Base-by-base conservation (phyloP, 2,888 invertebrate genomes). In the Drosophila infuscata region DNA sequence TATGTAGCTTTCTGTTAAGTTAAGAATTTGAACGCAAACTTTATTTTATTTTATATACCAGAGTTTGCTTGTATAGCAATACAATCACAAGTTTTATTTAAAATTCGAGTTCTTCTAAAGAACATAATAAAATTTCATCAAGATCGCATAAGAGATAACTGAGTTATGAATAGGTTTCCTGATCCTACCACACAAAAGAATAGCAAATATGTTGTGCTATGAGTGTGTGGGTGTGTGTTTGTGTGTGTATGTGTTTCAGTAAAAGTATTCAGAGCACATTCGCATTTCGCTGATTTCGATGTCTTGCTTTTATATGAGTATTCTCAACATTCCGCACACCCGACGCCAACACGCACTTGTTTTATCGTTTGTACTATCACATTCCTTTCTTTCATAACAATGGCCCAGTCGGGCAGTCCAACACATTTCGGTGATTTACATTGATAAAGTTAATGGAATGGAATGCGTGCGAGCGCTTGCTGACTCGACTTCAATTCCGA, bases 381-480 rank as follows among this genome's bases (percentile, higher is more conserved):
- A 79, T 79, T 70, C 80, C 80, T 66, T 80, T 74, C 76, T 72
- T 43, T 68, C 79, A 79, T 78, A 78, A 79, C 83, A 74, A 83
- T 73, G 79, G 81, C 36, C 36, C 62, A 74, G 73, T 64, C 73
- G 57, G 61, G 65, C 29, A 53, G 67, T 25, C 75, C 79, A 62
- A 62, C 77, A 88, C 88, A 85, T 85, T 85, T 88, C 71, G 88
- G 85, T 86, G 88, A 88, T 86, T 86, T 86, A 86, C 85, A 86
- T 86, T 88, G 85, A 86, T 88, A 86, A 86, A 86, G 85, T 86
- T 86, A 86, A 88, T 86, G 85, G 85, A 86, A 88, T 83, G 85
- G 85, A 86, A 86, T 86, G 85, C 85, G 85, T 86, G 20, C 20
- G 85, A 78, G 86, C 67, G n/a, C 76, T 75, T 79, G 85, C 86